phyloP scores from a whole-genome alignment of 2,113 vertebrate species.

The Psammodynastes pulverulentus region DNA sequence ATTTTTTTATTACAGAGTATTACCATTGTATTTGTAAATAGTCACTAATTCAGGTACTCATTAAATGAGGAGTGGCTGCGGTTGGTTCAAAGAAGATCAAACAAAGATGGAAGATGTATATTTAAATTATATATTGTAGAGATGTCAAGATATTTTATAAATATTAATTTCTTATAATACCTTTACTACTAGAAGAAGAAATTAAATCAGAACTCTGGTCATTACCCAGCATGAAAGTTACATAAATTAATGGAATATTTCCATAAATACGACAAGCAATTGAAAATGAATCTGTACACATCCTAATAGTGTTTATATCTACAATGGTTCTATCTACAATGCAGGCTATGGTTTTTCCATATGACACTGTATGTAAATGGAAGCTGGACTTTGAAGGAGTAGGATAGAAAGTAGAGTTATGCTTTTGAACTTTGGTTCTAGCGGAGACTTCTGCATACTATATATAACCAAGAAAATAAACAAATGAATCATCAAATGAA shows the following conservation, averaged over 20 bases:
- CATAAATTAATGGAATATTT: not conserved
- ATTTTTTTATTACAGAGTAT: not conserved
- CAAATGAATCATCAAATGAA: not conserved
- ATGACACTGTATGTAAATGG: not conserved
- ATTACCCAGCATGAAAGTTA: not conserved
- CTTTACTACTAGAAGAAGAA: not conserved
- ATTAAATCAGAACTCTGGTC: not conserved
- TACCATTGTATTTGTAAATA: not conserved
- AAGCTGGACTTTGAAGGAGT: not conserved
- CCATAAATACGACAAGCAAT: not conserved
- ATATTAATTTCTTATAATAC: not conserved
- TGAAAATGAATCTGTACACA: not conserved
- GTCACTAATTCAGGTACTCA: not conserved
- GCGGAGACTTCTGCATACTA: not conserved
- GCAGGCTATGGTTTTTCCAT: not conserved
- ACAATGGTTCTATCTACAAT: not conserved
- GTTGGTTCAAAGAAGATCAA: not conserved
- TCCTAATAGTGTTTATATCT: not conserved
- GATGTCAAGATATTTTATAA: not conserved
- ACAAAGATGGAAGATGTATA: not conserved
- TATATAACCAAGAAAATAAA: not conserved
- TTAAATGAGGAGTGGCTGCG: not conserved
- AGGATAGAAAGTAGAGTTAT: not conserved
- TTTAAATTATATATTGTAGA: not conserved
- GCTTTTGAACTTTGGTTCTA: not conserved